phyloP scores from a whole-genome alignment of 2,113 vertebrate species.

The Oceanites oceanicus region DNA sequence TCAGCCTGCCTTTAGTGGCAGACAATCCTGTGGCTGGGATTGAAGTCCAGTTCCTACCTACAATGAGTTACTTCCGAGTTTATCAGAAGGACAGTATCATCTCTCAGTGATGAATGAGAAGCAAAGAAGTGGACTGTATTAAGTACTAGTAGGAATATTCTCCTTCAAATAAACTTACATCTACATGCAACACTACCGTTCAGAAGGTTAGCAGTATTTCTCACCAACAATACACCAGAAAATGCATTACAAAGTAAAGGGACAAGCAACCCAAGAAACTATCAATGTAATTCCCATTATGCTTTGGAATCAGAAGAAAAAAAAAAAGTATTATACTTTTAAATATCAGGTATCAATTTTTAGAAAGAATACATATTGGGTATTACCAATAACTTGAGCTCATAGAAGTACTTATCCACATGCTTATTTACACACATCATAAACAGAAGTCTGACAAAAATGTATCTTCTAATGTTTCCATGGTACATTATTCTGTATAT shows the following conservation, averaged over 20 bases:
- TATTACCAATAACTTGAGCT: not conserved
- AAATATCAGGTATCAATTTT: not conserved
- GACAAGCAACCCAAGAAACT: not conserved
- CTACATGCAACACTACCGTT: not conserved
- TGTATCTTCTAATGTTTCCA: not conserved
- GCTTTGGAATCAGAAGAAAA: not conserved
- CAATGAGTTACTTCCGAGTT: not conserved
- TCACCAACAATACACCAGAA: not conserved
- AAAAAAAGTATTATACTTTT: not conserved
- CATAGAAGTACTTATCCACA: not conserved
- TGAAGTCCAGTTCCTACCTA: not conserved
- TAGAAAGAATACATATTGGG: not conserved
- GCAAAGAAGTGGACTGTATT: not conserved
- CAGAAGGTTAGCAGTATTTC: not conserved
- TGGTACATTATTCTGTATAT: not conserved
- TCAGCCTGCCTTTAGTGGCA: not conserved
- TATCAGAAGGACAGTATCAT: not conserved
- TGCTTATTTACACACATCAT: not conserved
- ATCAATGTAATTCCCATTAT: not conserved
- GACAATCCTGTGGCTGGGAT: not conserved
- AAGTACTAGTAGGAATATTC: not conserved
- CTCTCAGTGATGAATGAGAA: not conserved
- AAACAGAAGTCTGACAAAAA: not conserved
- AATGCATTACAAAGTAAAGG: not conserved
- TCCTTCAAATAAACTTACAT: not conserved